Base-by-base conservation (phyloP, 2,113 vertebrate genomes). In the Pteronura brasiliensis region DNA sequence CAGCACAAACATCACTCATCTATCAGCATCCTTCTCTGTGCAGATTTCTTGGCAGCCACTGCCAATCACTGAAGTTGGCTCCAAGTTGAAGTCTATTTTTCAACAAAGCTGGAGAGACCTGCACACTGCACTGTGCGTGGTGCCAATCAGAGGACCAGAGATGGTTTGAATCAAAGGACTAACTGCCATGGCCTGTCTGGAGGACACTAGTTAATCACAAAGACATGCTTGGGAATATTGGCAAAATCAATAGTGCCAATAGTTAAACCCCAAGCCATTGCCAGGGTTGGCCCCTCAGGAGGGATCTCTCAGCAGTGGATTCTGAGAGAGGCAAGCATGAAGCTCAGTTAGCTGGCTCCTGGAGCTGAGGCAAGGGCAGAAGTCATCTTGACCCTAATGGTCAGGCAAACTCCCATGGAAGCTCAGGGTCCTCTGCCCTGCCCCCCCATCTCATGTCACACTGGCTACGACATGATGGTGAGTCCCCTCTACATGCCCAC, bases 41-140 rank as follows among this genome's bases (percentile, higher is more conserved):
- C 44, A 91, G 91, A 90, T 67, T 90, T 95, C 93, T 74, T 65
- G 93, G 96, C 81, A 84, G 65, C 44, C 55, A 29, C 7, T 34
- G 85, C 61, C 91, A 72, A 42, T 93, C 52, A 61, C 34, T 87
- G 79, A 29, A 55, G 55, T 90, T 90, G 59, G 47, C 57, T n/a
- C 72, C 71, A 72, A 67, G 61, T 61, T 79, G 69, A 92, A 61
- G 44, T 65, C 69, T 92, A 10, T 84, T 87, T 93, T 87, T 61
- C 72, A 76, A 17, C 72, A 90, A 82, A 86, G 63, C 42, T 81
- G 71, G 59, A 82, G 74, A 67, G 63, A 85, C 47, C 93, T 21
- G 29, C 52, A 55, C n/a, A 6, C 34, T 88, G 85, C 9, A 4
- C 20, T 14, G 11, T 52, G 94, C 27, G 52, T 1, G 18, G 14